Conservation (phyloP, 2,888 invertebrate species). For the Mechanitis mazaeus region DNA sequence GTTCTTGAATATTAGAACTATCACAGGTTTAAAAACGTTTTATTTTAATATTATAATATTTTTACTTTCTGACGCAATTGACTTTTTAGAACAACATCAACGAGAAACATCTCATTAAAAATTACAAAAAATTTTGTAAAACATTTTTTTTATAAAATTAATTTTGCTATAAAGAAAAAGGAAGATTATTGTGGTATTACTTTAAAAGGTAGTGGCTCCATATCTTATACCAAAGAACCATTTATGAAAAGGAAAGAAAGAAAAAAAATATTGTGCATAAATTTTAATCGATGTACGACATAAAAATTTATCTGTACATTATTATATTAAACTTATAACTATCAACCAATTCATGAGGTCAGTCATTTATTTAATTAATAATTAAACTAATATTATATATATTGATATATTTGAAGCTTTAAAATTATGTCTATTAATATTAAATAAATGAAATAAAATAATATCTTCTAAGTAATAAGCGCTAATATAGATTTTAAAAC, state of each 20-base stretch:
- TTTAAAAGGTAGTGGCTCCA: too few species aligned
- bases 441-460: background rate
- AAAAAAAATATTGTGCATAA: slow-evolving; percentile 29
- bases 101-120: too few species aligned
- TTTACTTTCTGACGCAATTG: too few species aligned
- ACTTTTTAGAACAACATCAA: too few species aligned
- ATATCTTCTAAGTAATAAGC: background rate
- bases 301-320: slow-evolving; percentile 65
- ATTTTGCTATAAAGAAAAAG: too few species aligned
- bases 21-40: too few species aligned
- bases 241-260: slow-evolving; percentile 11
- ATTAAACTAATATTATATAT: slow-evolving; percentile 4
- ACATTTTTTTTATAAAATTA: too few species aligned
- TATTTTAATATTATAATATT: too few species aligned
- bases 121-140: too few species aligned
- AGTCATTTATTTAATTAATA: slow-evolving; percentile 18
- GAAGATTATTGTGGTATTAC: too few species aligned
- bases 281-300: slow-evolving; percentile 66
- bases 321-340: slow-evolving; percentile 28
- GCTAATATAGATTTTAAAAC: background rate
- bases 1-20: too few species aligned
- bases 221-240: background rate
- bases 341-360: slow-evolving; percentile 24
- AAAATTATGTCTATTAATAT: background rate
- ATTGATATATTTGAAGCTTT: background rate